phyloP scores from a whole-genome alignment of 2,113 vertebrate species.

The Thalassarche chlororhynchos region DNA sequence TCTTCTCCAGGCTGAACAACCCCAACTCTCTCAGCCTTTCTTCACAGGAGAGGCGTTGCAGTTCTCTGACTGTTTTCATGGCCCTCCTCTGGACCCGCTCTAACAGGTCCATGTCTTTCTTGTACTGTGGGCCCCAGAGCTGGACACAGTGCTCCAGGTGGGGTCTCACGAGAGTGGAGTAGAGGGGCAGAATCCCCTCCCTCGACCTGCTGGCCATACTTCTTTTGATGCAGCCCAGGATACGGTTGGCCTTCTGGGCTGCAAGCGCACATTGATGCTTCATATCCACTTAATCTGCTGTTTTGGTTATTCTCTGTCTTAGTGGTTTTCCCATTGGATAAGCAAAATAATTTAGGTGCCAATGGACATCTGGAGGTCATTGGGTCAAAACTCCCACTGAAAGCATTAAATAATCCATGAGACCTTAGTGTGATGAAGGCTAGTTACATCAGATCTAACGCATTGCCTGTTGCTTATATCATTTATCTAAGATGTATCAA shows the following conservation, averaged over 20 bases:
- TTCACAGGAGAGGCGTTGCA: background rate
- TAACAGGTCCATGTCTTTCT: background rate
- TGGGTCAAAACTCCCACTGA: background rate
- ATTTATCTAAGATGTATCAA: background rate
- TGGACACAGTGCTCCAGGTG: background rate
- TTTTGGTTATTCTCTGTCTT: background rate
- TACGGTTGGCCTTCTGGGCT: background rate
- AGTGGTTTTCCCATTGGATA: background rate
- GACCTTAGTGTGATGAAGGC: background rate
- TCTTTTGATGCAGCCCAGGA: background rate
- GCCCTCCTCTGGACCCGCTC: background rate
- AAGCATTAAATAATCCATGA: background rate
- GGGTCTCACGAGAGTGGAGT: background rate
- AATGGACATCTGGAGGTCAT: background rate
- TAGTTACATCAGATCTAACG: background rate
- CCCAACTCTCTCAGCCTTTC: background rate
- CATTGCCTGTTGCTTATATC: background rate
- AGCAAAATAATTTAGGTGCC: background rate
- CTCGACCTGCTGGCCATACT: background rate
- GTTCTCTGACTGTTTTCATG: accelerated
- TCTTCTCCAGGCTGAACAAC: background rate
- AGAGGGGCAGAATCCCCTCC: background rate
- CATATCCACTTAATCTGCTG: background rate
- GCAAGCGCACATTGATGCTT: background rate
- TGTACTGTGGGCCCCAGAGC: background rate